Evolutionary conservation across 2,888 invertebrate species (phyloP).

Genomic region (Eristalis pertinax): DNA sequence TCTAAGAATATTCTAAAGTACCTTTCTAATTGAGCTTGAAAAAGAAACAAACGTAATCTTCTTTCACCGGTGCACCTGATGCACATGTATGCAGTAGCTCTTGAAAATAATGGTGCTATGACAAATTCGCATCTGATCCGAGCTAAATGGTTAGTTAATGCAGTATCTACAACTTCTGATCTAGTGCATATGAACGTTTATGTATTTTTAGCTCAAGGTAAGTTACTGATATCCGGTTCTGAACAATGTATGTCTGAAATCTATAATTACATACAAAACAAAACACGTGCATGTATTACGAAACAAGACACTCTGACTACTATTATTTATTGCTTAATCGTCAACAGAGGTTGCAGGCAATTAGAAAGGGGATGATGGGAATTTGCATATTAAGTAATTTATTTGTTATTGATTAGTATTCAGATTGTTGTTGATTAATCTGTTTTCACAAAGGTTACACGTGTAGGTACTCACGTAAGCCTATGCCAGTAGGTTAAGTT

Average conservation of each 20-base stretch:
- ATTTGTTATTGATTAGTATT: conserved; percentile 27
- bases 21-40: too few species aligned
- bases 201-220: background rate
- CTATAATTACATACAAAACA: background rate
- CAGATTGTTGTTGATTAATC: conserved; percentile 30
- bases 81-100: background rate
- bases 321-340: conserved; percentile 37
- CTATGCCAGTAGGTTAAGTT: too few species aligned
- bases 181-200: background rate
- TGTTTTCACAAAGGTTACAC: background rate
- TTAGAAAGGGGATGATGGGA: conserved; percentile 4
- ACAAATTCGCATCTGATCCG: background rate
- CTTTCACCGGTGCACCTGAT: background rate
- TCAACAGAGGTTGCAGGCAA: conserved; percentile 17
- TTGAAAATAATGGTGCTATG: background rate
- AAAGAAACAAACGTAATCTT: background rate
- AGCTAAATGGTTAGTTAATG: background rate
- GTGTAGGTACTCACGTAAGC: background rate
- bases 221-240: conserved; percentile 7
- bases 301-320: conserved; percentile 10
- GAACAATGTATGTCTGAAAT: background rate
- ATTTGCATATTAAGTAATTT: conserved; percentile 30
- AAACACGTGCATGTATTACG: background rate
- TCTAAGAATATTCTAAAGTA: too few species aligned
- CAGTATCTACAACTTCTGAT: background rate